Percentiles rank a stretch among this genome's conserved stretches.
Evolutionary conservation across 2,797 vertebrate species (phyloP).

Genomic region (Sebastes ruberrimus): DNA sequence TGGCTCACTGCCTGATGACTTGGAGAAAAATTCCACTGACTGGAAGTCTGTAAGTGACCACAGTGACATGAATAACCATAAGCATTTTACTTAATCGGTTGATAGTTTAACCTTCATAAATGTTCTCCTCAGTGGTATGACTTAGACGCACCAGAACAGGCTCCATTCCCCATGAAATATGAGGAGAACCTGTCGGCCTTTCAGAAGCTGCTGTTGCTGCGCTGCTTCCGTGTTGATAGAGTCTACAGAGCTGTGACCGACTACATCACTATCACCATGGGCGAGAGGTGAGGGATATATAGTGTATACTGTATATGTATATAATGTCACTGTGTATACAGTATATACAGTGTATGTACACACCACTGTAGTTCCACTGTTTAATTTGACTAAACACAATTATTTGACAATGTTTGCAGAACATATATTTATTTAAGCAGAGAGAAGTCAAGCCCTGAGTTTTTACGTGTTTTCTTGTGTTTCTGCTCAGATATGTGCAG

Average conservation of each 20-base stretch:
- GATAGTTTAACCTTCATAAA: background rate
- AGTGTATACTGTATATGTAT: background rate
- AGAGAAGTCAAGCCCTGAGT: background rate
- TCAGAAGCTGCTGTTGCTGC: slow-evolving; percentile 92
- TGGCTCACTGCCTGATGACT: slow-evolving; percentile 86
- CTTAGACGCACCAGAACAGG: slow-evolving; percentile 88
- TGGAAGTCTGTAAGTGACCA: slow-evolving; percentile 89
- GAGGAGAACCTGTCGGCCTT: slow-evolving; percentile 83
- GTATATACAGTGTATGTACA: background rate
- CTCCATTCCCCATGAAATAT: slow-evolving; percentile 86
- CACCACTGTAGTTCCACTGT: background rate
- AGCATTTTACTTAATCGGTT: background rate
- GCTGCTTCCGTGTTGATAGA: slow-evolving; percentile 95
- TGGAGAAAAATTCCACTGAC: slow-evolving; percentile 79
- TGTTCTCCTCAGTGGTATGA: slow-evolving; percentile 89
- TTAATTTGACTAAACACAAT: background rate
- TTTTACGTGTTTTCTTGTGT: slow-evolving; percentile 15
- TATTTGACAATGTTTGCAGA: background rate
- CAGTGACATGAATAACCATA: background rate
- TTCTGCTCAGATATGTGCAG: slow-evolving; percentile 89
- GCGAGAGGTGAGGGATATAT: slow-evolving; percentile 87
- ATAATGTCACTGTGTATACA: background rate
- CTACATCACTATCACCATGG: slow-evolving; percentile 90
- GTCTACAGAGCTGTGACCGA: slow-evolving; percentile 92
- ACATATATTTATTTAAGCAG: background rate